phyloP scores from a whole-genome alignment of 2,888 invertebrate species.

The Neuroscelio doddi region DNA sequence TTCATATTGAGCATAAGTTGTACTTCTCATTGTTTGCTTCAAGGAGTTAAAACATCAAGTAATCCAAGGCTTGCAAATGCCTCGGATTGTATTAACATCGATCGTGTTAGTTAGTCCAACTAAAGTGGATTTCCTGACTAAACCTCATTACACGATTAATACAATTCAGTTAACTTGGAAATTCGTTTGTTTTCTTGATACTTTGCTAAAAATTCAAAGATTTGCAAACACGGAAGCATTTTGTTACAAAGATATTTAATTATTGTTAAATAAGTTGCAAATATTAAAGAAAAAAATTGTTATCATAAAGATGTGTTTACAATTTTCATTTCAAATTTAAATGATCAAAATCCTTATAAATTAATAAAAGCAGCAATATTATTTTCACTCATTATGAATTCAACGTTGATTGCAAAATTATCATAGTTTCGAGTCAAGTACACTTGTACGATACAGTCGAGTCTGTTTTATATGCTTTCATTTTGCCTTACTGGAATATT shows the following conservation, averaged over 20 bases:
- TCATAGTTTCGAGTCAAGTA: neutral
- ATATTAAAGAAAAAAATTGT: too few species aligned
- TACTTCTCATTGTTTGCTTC: constrained; percentile 11
- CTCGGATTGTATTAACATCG: constrained; percentile 40
- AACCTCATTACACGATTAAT: constrained; percentile 36
- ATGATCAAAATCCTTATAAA: too few species aligned
- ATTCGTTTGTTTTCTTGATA: constrained; percentile 30
- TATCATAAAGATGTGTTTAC: too few species aligned
- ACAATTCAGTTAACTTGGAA: constrained; percentile 29
- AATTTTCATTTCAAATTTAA: too few species aligned
- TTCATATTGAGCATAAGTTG: too few species aligned
- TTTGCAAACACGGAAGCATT: too few species aligned
- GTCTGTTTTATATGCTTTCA: constrained; percentile 5
- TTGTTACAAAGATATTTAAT: too few species aligned
- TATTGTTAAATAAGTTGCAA: too few species aligned
- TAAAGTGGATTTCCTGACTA: constrained; percentile 35
- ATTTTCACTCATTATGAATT: neutral
- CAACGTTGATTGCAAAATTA: constrained; percentile 1
- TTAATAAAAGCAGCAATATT: too few species aligned
- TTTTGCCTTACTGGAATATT: constrained; percentile 14
- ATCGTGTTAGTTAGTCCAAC: constrained; percentile 44
- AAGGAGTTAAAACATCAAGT: constrained; percentile 31
- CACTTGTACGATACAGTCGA: constrained; percentile 6
- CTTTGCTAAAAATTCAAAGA: too few species aligned
- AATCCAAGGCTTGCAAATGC: constrained; percentile 37